Evolutionary conservation across 2,888 invertebrate genomes (phyloP).

Genomic region (Meteorus cinctellus): DNA sequence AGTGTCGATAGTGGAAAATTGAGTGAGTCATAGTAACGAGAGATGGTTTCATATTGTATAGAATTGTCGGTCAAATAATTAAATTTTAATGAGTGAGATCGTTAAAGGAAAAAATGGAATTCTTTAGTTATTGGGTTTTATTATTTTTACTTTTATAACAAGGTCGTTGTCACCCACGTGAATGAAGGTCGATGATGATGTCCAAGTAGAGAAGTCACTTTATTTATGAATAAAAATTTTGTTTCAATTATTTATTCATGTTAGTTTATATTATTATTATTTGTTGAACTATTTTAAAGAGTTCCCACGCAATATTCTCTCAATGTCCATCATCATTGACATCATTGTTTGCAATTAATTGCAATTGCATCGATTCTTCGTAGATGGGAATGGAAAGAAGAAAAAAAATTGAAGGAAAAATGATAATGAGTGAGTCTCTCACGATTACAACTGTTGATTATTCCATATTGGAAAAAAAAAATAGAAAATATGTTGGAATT

Average conservation of each 20-base stretch:
- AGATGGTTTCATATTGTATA: background rate
- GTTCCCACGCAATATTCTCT: constrained; percentile 35
- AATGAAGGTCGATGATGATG: constrained; percentile 11
- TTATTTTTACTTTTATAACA: background rate
- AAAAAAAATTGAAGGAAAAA: background rate
- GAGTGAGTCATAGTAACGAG: background rate
- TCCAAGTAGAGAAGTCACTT: background rate
- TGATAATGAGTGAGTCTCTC: background rate
- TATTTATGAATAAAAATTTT: background rate
- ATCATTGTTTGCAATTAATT: constrained; percentile 13
- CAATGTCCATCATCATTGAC: constrained; percentile 9
- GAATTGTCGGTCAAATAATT: constrained; percentile 23
- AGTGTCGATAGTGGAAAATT: background rate
- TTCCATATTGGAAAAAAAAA: too few species aligned
- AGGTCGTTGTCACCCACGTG: background rate
- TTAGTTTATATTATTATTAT: background rate
- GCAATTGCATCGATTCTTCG: background rate
- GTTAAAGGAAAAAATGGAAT: constrained; percentile 1
- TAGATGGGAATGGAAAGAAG: background rate
- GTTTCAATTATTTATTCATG: background rate
- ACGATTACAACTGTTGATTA: background rate
- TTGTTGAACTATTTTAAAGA: background rate
- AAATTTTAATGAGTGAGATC: constrained; percentile 40
- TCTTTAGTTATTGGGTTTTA: background rate
- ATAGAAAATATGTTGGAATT: too few species aligned